A percentile compares a stretch with the other conserved stretches of the same genome.
Conservation (phyloP, 2,113 vertebrate species). For the Melanotaenia duboulayi region DNA sequence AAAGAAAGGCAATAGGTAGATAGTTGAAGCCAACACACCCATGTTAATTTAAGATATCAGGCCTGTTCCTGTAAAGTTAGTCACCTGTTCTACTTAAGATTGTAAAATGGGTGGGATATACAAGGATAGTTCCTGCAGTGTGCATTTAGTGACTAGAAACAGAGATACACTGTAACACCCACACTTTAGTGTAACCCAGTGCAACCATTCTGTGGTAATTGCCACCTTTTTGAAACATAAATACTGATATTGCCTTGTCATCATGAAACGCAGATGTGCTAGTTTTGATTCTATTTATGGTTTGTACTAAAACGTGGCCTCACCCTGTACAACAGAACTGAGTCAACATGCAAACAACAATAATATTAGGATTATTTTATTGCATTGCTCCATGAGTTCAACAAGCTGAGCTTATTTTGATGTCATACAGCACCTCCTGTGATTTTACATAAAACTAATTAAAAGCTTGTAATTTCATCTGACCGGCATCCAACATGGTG, state of each 20-base stretch:
- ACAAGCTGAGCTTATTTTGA: slow-evolving; percentile 5
- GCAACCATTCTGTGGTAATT: slow-evolving; percentile 2
- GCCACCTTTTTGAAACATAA: slow-evolving; percentile 3
- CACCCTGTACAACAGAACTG: too few relatives aligned
- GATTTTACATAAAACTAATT: neutral
- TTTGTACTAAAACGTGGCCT: too few relatives aligned
- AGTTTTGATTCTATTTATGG: slow-evolving; percentile 4
- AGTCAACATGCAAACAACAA: too few relatives aligned
- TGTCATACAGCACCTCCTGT: neutral
- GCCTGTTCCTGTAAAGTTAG: slow-evolving; percentile 22
- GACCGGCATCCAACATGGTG: slow-evolving; percentile 10
- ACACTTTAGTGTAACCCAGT: neutral
- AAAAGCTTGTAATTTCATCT: slow-evolving; percentile 14
- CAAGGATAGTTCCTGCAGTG: slow-evolving; percentile 15
- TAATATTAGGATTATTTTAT: neutral
- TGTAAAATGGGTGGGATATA: slow-evolving; percentile 48
- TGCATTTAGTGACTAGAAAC: slow-evolving; percentile 13
- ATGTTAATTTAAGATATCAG: slow-evolving; percentile 61
- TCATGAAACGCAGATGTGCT: neutral
- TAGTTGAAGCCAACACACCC: slow-evolving; percentile 54
- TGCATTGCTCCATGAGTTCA: neutral
- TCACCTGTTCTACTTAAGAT: slow-evolving; percentile 56
- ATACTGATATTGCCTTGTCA: neutral
- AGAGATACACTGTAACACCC: neutral
- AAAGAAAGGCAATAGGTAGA: slow-evolving; percentile 33